Percentiles rank a stretch among this genome's conserved stretches.
Conservation (phyloP, 1,140 invertebrate species). For the Coptotermes formosanus region DNA sequence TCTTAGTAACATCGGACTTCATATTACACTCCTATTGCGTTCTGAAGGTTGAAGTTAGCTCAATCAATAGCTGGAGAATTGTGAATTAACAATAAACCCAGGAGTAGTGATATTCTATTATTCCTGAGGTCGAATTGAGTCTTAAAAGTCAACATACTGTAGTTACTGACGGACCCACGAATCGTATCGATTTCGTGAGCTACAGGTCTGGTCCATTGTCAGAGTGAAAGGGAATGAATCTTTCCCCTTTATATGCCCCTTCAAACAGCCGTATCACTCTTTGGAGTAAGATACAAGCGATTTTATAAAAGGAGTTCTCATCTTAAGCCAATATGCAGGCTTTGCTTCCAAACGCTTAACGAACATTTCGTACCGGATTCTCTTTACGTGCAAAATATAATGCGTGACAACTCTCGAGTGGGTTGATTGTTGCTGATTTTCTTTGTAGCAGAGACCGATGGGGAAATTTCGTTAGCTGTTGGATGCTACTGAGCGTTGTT, state of each 20-base stretch:
- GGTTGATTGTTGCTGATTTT: no score
- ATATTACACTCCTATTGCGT: no score
- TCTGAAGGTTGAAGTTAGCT: no score
- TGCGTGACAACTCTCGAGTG: no score
- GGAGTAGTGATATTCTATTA: not conserved
- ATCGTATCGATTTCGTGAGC: conserved; percentile 14
- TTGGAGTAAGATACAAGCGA: not conserved
- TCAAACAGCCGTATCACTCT: not conserved
- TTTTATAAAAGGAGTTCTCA: not conserved
- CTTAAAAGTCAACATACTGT: not conserved
- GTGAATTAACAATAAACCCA: no score
- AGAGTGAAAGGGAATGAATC: not conserved
- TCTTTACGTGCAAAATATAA: no score
- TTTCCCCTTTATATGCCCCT: not conserved
- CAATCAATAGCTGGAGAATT: no score
- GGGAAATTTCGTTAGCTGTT: no score
- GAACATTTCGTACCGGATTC: no score
- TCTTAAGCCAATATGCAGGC: not conserved
- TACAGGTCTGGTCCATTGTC: conserved; percentile 17
- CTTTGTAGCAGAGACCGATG: no score
- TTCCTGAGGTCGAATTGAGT: not conserved
- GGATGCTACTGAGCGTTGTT: no score
- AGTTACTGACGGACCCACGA: not conserved
- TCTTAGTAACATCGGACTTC: no score
- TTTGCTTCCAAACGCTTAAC: not conserved